Conservation (phyloP, 1,140 invertebrate species). For the Homarus americanus region DNA sequence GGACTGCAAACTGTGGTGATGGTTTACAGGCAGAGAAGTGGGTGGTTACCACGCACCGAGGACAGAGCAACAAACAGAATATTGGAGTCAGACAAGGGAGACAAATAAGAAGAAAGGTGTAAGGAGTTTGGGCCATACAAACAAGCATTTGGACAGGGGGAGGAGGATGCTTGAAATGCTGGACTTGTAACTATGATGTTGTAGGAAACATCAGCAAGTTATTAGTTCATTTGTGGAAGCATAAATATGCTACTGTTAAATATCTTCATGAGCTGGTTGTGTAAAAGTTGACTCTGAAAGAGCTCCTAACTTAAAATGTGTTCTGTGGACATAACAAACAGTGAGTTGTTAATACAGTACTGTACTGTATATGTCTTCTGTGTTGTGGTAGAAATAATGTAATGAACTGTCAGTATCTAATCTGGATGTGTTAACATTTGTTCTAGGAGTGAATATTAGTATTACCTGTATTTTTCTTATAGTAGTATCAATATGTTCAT, state of each 20-base stretch:
- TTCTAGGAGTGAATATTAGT: too few relatives aligned
- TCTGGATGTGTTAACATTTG: too few relatives aligned
- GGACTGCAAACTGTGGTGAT: background rate
- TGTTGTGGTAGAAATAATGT: too few relatives aligned
- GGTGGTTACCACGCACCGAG: background rate
- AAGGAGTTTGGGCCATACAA: too few relatives aligned
- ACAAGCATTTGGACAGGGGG: too few relatives aligned
- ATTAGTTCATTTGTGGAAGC: background rate
- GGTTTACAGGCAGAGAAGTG: background rate
- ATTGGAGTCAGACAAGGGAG: background rate
- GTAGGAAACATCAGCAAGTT: background rate
- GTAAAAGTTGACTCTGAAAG: background rate
- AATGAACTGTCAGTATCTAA: too few relatives aligned
- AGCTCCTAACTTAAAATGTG: too few relatives aligned
- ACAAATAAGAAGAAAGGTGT: background rate
- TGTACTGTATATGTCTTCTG: too few relatives aligned
- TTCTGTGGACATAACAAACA: too few relatives aligned
- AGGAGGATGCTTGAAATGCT: background rate
- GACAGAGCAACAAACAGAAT: background rate
- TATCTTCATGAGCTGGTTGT: background rate
- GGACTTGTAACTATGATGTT: background rate
- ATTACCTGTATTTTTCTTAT: too few relatives aligned
- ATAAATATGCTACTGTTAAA: background rate
- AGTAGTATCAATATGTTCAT: too few relatives aligned
- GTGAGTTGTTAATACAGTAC: too few relatives aligned